These are phyloP conservation scores for Drosophila birchii DNA, from an alignment of 2,888 invertebrate species.

Conservation along the genomic window DNA sequence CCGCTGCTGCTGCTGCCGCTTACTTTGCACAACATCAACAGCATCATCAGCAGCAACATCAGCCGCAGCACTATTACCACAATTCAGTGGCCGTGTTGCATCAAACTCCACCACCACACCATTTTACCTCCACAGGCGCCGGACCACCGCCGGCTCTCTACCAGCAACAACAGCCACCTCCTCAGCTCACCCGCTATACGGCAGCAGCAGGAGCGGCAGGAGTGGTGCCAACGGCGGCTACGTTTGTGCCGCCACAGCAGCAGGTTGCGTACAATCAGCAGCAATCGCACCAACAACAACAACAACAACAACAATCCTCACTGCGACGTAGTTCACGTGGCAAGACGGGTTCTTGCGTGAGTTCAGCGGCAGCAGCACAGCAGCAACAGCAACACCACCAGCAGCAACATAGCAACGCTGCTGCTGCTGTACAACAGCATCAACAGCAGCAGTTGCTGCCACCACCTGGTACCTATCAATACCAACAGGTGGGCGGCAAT, in stretches of 20 bases:
- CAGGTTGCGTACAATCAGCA: constrained; percentile 59
- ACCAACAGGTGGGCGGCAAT: constrained; percentile 71
- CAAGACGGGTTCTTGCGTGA: constrained; percentile 85
- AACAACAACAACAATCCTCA: constrained; percentile 73
- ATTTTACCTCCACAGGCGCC: constrained; percentile 81
- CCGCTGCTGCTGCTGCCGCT: constrained; percentile 59
- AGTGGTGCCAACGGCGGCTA: constrained; percentile 31
- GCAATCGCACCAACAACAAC: constrained; percentile 48
- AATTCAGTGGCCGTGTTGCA: constrained; percentile 86
- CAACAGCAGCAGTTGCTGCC: constrained; percentile 59
- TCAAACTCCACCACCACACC: constrained; percentile 80
- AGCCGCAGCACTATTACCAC: constrained; percentile 80
- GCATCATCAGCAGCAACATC: constrained; percentile 59
- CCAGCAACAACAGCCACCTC: constrained; percentile 66
- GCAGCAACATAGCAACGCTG: constrained; percentile 64
- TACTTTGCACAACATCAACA: constrained; percentile 74
- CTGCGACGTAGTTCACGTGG: constrained; percentile 85
- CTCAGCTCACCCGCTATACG: constrained; percentile 64
- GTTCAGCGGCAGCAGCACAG: constrained; percentile 82
- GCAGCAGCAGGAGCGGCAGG: constrained; percentile 36
- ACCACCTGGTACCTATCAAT: constrained; percentile 65
- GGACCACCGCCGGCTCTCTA: constrained; percentile 66
- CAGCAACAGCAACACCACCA: constrained; percentile 69
- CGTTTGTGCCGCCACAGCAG: constrained; percentile 60
- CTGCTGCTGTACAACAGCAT: constrained; percentile 63